Evolutionary conservation across 2,797 vertebrate genomes (phyloP).

Genomic region (Lagodon rhomboides): DNA sequence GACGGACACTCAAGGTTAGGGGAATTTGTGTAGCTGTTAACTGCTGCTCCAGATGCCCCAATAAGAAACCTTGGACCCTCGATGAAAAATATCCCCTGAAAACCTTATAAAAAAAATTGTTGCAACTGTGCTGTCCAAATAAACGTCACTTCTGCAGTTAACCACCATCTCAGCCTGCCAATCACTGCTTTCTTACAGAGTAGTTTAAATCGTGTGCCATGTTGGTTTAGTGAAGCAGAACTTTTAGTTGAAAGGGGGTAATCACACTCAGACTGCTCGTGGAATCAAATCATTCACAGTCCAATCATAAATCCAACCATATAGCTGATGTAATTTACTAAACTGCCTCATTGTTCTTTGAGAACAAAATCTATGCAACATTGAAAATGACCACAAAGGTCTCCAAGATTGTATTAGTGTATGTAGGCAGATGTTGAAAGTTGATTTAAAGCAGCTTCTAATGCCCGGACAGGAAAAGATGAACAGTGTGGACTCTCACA

Average conservation of each 20-base stretch:
- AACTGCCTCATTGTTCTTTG: neutral
- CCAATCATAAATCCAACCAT: neutral
- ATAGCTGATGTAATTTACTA: neutral
- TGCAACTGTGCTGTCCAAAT: neutral
- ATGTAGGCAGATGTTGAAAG: constrained; percentile 4
- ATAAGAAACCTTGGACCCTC: neutral
- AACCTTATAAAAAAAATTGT: neutral
- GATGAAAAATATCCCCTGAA: neutral
- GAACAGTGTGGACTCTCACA: neutral
- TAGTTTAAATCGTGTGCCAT: neutral
- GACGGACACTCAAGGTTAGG: neutral
- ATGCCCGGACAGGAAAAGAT: neutral
- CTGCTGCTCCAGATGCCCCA: neutral
- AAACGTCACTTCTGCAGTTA: neutral
- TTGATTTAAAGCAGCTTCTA: neutral
- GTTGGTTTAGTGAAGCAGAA: neutral
- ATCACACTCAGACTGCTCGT: neutral
- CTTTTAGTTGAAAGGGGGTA: neutral
- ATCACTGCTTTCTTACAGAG: neutral
- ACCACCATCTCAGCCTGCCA: neutral
- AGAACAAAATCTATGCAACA: neutral
- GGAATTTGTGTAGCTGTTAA: constrained; percentile 20
- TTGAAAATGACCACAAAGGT: neutral
- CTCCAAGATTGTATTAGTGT: neutral
- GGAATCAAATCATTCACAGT: neutral